Conservation (phyloP, 2,797 vertebrate species). For the Coluber constrictor region DNA sequence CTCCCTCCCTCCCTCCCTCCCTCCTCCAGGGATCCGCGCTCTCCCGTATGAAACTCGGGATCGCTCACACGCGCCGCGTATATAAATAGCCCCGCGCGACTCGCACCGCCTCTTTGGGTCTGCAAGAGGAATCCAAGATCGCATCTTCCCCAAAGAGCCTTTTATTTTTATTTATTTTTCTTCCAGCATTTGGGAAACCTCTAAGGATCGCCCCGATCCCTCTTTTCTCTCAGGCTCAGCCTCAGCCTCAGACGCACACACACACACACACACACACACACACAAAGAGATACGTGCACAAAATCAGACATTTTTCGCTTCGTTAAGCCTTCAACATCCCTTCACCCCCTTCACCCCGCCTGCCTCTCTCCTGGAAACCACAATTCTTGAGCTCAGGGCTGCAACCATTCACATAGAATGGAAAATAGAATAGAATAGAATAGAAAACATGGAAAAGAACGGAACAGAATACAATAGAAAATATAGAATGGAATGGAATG, state of each 20-base stretch:
- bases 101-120: neutral
- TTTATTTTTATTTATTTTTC: neutral
- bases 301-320: neutral
- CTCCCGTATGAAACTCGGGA: neutral
- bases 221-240: neutral
- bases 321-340: neutral
- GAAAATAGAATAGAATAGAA: no score
- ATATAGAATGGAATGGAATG: no score
- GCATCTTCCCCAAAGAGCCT: neutral
- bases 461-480: no score
- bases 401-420: neutral
- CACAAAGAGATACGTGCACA: neutral
- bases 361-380: neutral
- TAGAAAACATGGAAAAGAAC: no score
- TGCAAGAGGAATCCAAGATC: neutral
- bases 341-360: neutral
- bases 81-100: neutral
- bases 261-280: no score
- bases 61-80: neutral
- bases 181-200: neutral
- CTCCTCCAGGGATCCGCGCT: accelerated
- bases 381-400: neutral
- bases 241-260: neutral
- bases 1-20: neutral
- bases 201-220: neutral